Conservation (phyloP, 1,140 invertebrate genomes). For the Drosophila seguyi region DNA sequence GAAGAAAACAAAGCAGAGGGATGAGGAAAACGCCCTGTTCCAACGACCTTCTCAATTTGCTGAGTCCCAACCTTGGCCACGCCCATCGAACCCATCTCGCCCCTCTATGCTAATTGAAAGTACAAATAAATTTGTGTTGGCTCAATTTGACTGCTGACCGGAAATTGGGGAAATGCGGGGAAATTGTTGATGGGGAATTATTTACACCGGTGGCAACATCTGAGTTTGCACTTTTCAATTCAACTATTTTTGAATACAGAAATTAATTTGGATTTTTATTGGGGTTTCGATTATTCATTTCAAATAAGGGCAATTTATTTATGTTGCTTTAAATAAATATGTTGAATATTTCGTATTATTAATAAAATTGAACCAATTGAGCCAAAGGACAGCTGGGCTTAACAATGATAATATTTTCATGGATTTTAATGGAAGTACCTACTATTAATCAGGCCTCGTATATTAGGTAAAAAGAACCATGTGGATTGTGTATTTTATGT, state of each 20-base stretch:
- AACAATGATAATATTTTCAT: too few species aligned
- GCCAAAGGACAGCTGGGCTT: too few species aligned
- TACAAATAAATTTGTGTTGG: conserved; percentile 38
- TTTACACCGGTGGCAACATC: too few species aligned
- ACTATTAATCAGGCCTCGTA: background rate
- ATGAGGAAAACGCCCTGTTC: background rate
- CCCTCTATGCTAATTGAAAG: conserved; percentile 38
- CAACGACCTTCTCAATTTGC: too few species aligned
- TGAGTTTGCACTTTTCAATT: conserved; percentile 15
- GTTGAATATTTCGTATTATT: too few species aligned
- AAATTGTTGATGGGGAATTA: too few species aligned
- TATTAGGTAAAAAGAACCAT: background rate
- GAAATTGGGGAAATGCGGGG: too few species aligned
- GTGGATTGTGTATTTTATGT: rapidly evolving
- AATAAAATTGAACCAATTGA: too few species aligned
- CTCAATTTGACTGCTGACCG: background rate
- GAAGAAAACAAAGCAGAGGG: conserved; percentile 11
- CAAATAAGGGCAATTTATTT: too few species aligned
- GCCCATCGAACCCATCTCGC: background rate
- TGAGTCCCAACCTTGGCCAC: conserved; percentile 1
- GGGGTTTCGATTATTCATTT: background rate
- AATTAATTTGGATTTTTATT: conserved; percentile 6
- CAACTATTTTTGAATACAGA: conserved; percentile 16
- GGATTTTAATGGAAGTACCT: too few species aligned
- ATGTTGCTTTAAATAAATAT: too few species aligned